Conservation (phyloP, 2,797 vertebrate species). For the Pygocentrus nattereri region DNA sequence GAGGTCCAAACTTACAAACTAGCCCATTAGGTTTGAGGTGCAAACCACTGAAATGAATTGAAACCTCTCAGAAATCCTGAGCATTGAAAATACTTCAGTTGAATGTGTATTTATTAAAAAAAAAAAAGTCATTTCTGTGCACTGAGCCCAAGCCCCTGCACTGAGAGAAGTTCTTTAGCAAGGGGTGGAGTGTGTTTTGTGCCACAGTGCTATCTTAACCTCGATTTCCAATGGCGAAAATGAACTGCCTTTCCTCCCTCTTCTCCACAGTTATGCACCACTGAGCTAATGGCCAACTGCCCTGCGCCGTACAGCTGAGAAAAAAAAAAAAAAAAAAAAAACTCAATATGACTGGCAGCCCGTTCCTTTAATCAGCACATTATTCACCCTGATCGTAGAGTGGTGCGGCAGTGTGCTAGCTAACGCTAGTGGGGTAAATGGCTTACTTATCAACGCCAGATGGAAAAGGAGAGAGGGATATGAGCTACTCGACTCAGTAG, state of each 20-base stretch:
- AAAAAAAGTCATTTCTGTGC: constrained; percentile 1
- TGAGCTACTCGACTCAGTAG: constrained; percentile 3
- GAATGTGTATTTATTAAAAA: not conserved
- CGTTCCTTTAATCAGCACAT: constrained; percentile 69
- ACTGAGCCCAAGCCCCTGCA: not conserved
- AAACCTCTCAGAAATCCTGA: not conserved
- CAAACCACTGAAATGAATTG: not conserved
- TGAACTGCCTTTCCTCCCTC: constrained; percentile 51
- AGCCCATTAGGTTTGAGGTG: not conserved
- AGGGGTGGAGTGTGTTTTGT: constrained; percentile 25
- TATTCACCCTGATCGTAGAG: constrained; percentile 55
- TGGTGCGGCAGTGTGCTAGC: constrained; percentile 22
- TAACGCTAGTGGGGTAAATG: constrained; percentile 51
- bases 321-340: constrained; percentile 54
- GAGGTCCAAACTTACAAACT: not conserved
- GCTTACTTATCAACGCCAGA: constrained; percentile 52
- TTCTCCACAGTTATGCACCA: constrained; percentile 63
- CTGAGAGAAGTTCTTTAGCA: constrained; percentile 16
- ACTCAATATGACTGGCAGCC: constrained; percentile 60
- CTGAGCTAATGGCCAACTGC: constrained; percentile 70
- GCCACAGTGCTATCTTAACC: constrained; percentile 38
- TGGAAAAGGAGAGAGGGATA: constrained; percentile 27
- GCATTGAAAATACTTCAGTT: not conserved
- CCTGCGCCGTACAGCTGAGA: constrained; percentile 38
- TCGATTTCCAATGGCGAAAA: constrained; percentile 63